Evolutionary conservation across 2,797 vertebrate genomes (phyloP).

Genomic region (Micropoecilia bifurca): DNA sequence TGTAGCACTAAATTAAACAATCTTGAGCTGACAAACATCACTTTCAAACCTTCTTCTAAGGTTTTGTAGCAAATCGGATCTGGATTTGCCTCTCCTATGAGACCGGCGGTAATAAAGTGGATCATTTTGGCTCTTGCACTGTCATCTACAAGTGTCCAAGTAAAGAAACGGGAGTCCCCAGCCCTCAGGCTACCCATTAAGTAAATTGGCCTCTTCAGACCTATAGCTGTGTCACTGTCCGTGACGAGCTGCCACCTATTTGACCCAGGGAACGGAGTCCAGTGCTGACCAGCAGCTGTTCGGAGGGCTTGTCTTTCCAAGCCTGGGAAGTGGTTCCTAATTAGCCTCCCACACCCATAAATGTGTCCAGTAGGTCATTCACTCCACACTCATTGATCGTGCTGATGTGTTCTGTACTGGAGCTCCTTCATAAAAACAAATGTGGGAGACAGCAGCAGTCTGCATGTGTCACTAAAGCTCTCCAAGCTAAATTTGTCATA

Average conservation of each 20-base stretch:
- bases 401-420: constrained; percentile 72
- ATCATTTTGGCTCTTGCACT: constrained; percentile 67
- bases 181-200: constrained; percentile 80
- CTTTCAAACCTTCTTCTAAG: constrained; percentile 64
- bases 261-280: constrained; percentile 81
- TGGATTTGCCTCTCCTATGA: constrained; percentile 49
- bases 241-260: constrained; percentile 82
- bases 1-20: constrained; percentile 37
- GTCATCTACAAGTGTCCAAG: constrained; percentile 76
- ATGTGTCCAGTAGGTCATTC: constrained; percentile 82
- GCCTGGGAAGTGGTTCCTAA: constrained; percentile 86
- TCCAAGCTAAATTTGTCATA: constrained; percentile 40
- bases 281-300: constrained; percentile 86
- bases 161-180: constrained; percentile 74
- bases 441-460: constrained; percentile 60
- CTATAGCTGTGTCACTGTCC: constrained; percentile 80
- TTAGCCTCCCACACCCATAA: constrained; percentile 89
- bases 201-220: constrained; percentile 82
- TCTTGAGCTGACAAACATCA: constrained; percentile 18
- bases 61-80: constrained; percentile 42
- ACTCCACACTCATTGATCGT: constrained; percentile 80
- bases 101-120: constrained; percentile 66
- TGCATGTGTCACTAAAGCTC: constrained; percentile 55
- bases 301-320: constrained; percentile 75
- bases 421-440: constrained; percentile 71